These are phyloP conservation scores for Vanessa tameamea DNA, from an alignment of 1,140 invertebrate genomes.

Conservation along the genomic window DNA sequence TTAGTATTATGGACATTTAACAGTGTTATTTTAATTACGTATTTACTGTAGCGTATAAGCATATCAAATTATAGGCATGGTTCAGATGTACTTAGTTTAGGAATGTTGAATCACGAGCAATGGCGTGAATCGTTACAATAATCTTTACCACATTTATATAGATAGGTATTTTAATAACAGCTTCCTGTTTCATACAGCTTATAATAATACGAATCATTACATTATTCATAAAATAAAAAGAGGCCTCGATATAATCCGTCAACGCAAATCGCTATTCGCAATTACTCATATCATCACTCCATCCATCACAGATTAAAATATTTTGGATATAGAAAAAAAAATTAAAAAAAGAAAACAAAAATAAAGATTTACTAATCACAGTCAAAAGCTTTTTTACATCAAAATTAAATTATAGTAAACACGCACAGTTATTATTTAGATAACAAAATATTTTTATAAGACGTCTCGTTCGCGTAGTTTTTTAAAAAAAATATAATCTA, in stretches of 20 bases:
- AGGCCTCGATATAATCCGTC: slow-evolving; percentile 53
- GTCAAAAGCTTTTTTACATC: slow-evolving; percentile 37
- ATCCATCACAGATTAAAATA: slow-evolving; percentile 58
- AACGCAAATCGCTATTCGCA: slow-evolving; percentile 31
- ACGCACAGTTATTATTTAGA: slow-evolving; percentile 63
- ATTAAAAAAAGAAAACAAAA: slow-evolving; percentile 18
- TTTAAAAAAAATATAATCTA: slow-evolving; percentile 19
- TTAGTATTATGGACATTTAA: slow-evolving; percentile 53
- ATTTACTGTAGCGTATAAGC: slow-evolving; percentile 23
- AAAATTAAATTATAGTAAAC: slow-evolving; percentile 49
- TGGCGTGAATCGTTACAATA: slow-evolving; percentile 5
- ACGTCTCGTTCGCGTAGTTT: slow-evolving; percentile 29
- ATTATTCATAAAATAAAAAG: slow-evolving; percentile 8
- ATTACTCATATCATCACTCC: slow-evolving; percentile 72
- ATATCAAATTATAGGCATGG: slow-evolving; percentile 15
- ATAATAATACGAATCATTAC: slow-evolving; percentile 6
- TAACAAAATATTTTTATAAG: slow-evolving; percentile 67
- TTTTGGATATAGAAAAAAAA: slow-evolving; percentile 46
- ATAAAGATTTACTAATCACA: slow-evolving; percentile 31
- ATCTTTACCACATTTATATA: slow-evolving; percentile 12
- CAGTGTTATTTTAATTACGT: slow-evolving; percentile 40
- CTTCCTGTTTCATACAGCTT: slow-evolving; percentile 9
- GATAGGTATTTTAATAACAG: slow-evolving; percentile 14
- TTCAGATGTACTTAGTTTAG: slow-evolving; percentile 13
- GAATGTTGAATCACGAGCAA: background rate